Evolutionary conservation across 2,113 vertebrate species (phyloP).

Genomic region (Phaethon lepturus): DNA sequence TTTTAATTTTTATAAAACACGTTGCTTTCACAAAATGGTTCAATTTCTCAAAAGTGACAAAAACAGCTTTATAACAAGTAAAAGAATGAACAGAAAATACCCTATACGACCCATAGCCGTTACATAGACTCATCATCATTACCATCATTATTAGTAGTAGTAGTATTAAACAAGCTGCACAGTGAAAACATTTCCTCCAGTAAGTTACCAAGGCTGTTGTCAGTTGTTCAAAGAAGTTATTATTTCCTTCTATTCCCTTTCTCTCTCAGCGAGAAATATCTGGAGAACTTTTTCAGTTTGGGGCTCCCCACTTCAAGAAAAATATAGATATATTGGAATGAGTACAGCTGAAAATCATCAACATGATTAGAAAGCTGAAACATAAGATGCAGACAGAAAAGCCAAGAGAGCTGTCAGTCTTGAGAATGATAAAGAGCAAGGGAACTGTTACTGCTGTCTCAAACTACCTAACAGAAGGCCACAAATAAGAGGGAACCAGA

Average conservation of each 20-base stretch:
- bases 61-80: not conserved
- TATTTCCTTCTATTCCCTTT: not conserved
- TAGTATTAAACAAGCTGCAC: not conserved
- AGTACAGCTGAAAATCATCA: not conserved
- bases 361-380: not conserved
- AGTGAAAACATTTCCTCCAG: not conserved
- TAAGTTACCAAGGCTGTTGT: not conserved
- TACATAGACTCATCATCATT: not conserved
- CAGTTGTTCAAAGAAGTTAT: not conserved
- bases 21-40: not conserved
- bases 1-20: not conserved
- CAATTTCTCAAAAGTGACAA: not conserved
- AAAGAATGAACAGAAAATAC: not conserved
- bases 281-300: not conserved
- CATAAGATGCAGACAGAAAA: not conserved
- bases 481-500: not conserved
- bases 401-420: not conserved
- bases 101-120: not conserved
- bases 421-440: not conserved
- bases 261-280: not conserved
- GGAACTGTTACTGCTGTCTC: not conserved
- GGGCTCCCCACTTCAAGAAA: not conserved
- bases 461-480: not conserved
- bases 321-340: not conserved
- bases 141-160: not conserved